These are phyloP conservation scores for Smithornis capensis DNA, from an alignment of 2,113 vertebrate species.

Conservation along the genomic window DNA sequence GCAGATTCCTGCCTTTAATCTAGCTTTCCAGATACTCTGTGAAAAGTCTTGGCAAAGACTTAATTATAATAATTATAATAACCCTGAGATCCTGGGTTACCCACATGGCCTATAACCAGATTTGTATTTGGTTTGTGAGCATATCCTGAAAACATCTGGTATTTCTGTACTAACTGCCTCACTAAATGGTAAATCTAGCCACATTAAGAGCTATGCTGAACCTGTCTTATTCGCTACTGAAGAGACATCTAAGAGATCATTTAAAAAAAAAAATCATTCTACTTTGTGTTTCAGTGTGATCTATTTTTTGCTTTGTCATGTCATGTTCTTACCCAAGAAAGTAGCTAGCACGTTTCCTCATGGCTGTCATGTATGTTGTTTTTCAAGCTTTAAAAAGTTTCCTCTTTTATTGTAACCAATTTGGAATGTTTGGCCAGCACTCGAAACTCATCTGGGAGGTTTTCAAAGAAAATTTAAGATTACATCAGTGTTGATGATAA, in stretches of 20 bases:
- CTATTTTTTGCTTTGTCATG: background rate
- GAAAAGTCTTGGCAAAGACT: background rate
- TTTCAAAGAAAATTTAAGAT: background rate
- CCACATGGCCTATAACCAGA: background rate
- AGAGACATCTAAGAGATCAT: background rate
- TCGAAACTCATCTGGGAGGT: background rate
- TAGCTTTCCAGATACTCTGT: background rate
- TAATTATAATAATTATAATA: background rate
- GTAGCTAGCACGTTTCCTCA: background rate
- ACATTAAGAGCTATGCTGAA: background rate
- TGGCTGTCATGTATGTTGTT: background rate
- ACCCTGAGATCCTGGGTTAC: background rate
- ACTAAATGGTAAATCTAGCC: background rate
- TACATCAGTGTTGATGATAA: background rate
- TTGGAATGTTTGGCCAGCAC: background rate
- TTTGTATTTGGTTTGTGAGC: background rate
- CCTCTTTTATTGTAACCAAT: background rate
- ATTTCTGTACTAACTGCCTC: background rate
- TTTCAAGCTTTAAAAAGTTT: background rate
- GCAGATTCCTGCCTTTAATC: background rate
- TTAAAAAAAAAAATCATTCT: background rate
- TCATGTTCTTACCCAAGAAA: background rate
- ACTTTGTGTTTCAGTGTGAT: background rate
- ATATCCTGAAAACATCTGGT: background rate
- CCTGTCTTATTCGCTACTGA: background rate